A percentile compares a stretch with the other conserved stretches of the same genome.
Conservation (phyloP, 2,113 vertebrate species). For the Microtus richardsoni region DNA sequence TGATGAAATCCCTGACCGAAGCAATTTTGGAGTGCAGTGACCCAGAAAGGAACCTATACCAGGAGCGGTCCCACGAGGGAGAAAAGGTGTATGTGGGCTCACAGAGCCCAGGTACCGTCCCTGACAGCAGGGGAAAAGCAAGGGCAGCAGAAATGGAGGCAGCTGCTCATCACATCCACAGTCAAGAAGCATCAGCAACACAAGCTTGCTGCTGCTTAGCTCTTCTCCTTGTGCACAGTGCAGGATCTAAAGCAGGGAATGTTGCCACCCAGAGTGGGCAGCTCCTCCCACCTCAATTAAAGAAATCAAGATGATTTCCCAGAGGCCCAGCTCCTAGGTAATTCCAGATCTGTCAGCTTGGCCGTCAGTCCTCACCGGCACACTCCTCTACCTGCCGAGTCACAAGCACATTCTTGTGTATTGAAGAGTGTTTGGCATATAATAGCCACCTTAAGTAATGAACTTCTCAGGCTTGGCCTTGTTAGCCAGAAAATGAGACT, state of each 20-base stretch:
- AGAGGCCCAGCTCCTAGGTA: neutral
- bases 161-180: neutral
- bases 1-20: neutral
- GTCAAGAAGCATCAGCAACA: neutral
- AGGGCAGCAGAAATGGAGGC: neutral
- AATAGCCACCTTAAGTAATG: neutral
- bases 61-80: neutral
- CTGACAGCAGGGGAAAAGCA: too few species aligned
- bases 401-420: neutral
- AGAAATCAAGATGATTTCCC: neutral
- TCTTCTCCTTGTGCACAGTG: neutral
- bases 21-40: neutral
- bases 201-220: neutral
- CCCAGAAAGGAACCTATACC: neutral
- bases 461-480: neutral
- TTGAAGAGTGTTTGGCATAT: neutral
- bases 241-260: neutral
- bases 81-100: neutral
- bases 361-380: neutral
- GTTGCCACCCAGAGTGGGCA: neutral
- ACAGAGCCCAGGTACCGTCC: neutral
- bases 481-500: neutral
- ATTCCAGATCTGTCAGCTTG: neutral
- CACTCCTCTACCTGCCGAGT: neutral
- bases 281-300: neutral